Evolutionary conservation across 2,888 invertebrate genomes (phyloP).

Genomic region (Phanerotoma sp.): DNA sequence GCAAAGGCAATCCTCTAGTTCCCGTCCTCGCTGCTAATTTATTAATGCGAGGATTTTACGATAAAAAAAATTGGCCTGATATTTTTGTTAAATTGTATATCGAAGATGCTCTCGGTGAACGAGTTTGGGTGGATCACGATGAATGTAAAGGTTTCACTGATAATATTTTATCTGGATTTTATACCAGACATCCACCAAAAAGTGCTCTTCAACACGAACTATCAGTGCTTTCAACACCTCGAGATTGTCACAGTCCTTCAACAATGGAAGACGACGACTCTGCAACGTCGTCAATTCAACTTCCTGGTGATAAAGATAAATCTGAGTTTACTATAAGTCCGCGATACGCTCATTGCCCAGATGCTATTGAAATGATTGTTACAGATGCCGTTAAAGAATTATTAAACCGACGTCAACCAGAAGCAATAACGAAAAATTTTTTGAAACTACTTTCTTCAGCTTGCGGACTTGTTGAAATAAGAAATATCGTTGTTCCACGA

Average conservation of each 20-base stretch:
- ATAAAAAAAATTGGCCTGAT: slow-evolving; percentile 89
- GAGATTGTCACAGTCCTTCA: slow-evolving; percentile 53
- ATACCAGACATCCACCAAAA: slow-evolving; percentile 75
- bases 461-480: slow-evolving; percentile 84
- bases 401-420: slow-evolving; percentile 76
- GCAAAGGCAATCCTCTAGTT: slow-evolving; percentile 77
- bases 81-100: slow-evolving; percentile 89
- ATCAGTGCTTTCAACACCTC: slow-evolving; percentile 45
- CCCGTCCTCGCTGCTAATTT: slow-evolving; percentile 84
- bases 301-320: slow-evolving; percentile 50
- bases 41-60: slow-evolving; percentile 76
- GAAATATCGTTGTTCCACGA: slow-evolving; percentile 75
- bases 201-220: slow-evolving; percentile 67
- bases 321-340: slow-evolving; percentile 59
- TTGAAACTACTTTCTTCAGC: slow-evolving; percentile 81
- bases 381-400: slow-evolving; percentile 88
- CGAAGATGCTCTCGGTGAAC: slow-evolving; percentile 91
- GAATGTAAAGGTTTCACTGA: slow-evolving; percentile 90
- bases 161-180: slow-evolving; percentile 85
- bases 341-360: slow-evolving; percentile 65
- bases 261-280: slow-evolving; percentile 54
- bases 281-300: slow-evolving; percentile 41
- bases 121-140: slow-evolving; percentile 91
- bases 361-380: slow-evolving; percentile 77
- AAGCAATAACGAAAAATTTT: slow-evolving; percentile 86